Conservation (phyloP, 1,140 invertebrate species). For the Drosophila mauritiana region DNA sequence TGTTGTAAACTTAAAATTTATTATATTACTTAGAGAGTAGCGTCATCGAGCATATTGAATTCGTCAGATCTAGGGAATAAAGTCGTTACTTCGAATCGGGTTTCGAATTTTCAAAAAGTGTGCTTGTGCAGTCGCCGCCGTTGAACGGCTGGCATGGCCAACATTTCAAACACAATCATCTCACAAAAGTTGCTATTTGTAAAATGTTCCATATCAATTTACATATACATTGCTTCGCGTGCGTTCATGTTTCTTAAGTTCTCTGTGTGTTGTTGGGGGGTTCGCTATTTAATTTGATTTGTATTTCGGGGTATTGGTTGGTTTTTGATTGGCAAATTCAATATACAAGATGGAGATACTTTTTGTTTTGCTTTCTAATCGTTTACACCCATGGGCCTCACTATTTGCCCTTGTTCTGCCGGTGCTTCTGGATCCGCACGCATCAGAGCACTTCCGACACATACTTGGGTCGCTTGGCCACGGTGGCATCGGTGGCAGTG, state of each 20-base stretch:
- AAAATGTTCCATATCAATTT: slow-evolving; percentile 57
- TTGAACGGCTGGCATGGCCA: slow-evolving; percentile 64
- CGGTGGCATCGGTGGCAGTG: slow-evolving; percentile 55
- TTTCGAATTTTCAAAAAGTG: slow-evolving; percentile 43
- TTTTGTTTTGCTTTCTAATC: slow-evolving; percentile 55
- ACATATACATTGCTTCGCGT: slow-evolving; percentile 34
- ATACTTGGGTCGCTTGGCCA: slow-evolving; percentile 77
- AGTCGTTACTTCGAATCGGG: slow-evolving; percentile 35
- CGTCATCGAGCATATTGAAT: slow-evolving; percentile 83
- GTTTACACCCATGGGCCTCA: slow-evolving; percentile 33
- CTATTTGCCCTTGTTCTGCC: slow-evolving; percentile 71
- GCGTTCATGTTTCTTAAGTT: slow-evolving; percentile 15
- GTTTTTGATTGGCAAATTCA: slow-evolving; percentile 73
- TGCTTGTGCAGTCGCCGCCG: slow-evolving; percentile 41
- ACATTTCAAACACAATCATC: slow-evolving; percentile 67
- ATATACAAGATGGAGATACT: slow-evolving; percentile 83
- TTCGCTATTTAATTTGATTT: slow-evolving; percentile 22
- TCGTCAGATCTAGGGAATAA: slow-evolving; percentile 70
- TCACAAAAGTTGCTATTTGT: slow-evolving; percentile 59
- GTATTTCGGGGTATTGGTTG: slow-evolving; percentile 14
- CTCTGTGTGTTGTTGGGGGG: not conserved
- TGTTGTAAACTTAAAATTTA: slow-evolving; percentile 73
- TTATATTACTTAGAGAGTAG: slow-evolving; percentile 82
- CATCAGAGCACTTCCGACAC: slow-evolving; percentile 83
- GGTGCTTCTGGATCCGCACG: slow-evolving; percentile 75